phyloP scores from a whole-genome alignment of 2,797 vertebrate species.

The Oreortyx pictus region DNA sequence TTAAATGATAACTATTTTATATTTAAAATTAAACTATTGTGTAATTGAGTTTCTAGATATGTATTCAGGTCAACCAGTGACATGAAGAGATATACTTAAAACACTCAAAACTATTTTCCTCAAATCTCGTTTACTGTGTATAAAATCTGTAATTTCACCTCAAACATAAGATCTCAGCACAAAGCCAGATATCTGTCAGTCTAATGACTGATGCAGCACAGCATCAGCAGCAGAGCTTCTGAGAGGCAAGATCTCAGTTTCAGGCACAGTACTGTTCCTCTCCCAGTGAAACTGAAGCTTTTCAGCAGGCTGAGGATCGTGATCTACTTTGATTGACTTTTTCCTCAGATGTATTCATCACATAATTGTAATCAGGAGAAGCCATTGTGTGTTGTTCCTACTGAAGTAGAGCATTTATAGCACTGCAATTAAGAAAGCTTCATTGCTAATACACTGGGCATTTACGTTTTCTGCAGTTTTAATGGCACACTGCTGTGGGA shows the following conservation, averaged over 20 bases:
- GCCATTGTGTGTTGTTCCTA: constrained; percentile 32
- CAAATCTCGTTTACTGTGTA: neutral
- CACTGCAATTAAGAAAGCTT: constrained; percentile 36
- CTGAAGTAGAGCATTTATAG: constrained; percentile 20
- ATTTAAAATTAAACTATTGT: neutral
- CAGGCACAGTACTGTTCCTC: neutral
- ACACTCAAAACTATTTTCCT: neutral
- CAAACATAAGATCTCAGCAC: neutral
- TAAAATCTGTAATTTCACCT: neutral
- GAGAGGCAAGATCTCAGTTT: neutral
- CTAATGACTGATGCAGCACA: neutral
- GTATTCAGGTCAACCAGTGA: neutral
- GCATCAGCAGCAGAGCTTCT: neutral
- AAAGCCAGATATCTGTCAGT: neutral
- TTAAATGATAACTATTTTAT: neutral
- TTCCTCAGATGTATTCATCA: constrained; percentile 51
- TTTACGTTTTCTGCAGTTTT: constrained; percentile 34
- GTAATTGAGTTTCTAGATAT: neutral
- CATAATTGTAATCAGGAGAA: constrained; percentile 56
- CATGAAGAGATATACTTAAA: fast-evolving
- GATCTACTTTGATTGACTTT: constrained; percentile 40
- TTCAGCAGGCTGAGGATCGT: neutral
- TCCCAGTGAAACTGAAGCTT: neutral
- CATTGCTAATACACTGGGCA: constrained; percentile 31
- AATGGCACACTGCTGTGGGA: neutral